These are phyloP conservation scores for Therioaphis trifolii DNA, from an alignment of 2,888 invertebrate genomes.

Conservation along the genomic window DNA sequence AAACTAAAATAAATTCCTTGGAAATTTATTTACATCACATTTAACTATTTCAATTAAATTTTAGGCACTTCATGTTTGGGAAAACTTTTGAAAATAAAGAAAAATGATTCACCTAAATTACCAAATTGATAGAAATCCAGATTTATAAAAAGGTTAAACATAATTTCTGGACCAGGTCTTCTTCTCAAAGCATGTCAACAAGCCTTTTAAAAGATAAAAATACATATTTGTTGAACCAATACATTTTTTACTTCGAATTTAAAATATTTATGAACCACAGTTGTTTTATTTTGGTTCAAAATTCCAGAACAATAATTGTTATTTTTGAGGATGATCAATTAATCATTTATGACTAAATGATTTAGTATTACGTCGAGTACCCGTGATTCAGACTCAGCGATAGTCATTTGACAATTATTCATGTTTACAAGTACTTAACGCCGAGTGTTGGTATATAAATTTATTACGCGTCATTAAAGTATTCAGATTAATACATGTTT, in stretches of 20 bases:
- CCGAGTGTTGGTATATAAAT: background rate
- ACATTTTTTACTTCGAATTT: too few species aligned
- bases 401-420: background rate
- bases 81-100: too few species aligned
- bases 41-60: too few species aligned
- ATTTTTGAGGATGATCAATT: background rate
- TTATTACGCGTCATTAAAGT: conserved; percentile 12
- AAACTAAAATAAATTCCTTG: too few species aligned
- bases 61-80: too few species aligned
- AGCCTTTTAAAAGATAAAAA: background rate
- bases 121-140: too few species aligned
- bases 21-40: too few species aligned
- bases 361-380: conserved; percentile 7
- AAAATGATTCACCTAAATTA: too few species aligned
- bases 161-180: too few species aligned
- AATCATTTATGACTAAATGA: background rate
- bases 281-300: background rate
- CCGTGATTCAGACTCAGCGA: background rate
- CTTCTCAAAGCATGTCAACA: too few species aligned
- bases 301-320: background rate
- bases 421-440: conserved; percentile 15
- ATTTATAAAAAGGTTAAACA: too few species aligned
- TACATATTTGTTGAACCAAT: background rate
- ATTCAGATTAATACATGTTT: background rate
- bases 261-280: background rate